phyloP scores from a whole-genome alignment of 2,888 invertebrate genomes.

The Orthonychiurus folsomi region DNA sequence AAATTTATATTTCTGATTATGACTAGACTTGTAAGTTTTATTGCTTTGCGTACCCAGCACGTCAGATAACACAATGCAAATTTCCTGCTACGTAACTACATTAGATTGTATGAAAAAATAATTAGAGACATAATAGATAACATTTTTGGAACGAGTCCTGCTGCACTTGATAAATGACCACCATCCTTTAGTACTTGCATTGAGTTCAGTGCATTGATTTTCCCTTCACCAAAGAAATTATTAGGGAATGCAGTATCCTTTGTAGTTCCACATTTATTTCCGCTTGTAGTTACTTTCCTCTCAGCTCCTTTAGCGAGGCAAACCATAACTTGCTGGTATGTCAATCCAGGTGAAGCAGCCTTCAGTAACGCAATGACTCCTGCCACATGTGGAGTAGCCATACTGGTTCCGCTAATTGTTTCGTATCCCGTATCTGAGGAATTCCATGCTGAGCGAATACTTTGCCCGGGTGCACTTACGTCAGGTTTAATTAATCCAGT shows the following conservation, averaged over 20 bases:
- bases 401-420: conserved; percentile 16
- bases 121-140: too few relatives aligned
- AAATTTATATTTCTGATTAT: too few relatives aligned
- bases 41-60: too few relatives aligned
- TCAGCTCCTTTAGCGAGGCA: conserved; percentile 7
- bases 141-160: too few relatives aligned
- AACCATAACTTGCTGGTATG: neutral
- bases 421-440: conserved; percentile 15
- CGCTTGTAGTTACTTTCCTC: neutral
- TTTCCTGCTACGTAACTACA: too few relatives aligned
- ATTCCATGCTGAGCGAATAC: conserved; percentile 17
- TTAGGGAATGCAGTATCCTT: conserved; percentile 9
- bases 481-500: neutral
- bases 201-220: conserved; percentile 5
- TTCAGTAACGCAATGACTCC: conserved; percentile 9
- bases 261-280: conserved; percentile 12
- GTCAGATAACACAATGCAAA: too few relatives aligned
- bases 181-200: too few relatives aligned
- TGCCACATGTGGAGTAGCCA: conserved; percentile 13
- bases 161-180: too few relatives aligned
- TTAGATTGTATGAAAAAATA: too few relatives aligned
- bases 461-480: neutral
- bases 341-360: neutral
- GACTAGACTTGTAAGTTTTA: too few relatives aligned
- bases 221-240: conserved; percentile 8